Percentiles rank a stretch among this genome's conserved stretches.
These are phyloP conservation scores for Nerophis lumbriciformis DNA, from an alignment of 2,113 vertebrate species.

Conservation along the genomic window DNA sequence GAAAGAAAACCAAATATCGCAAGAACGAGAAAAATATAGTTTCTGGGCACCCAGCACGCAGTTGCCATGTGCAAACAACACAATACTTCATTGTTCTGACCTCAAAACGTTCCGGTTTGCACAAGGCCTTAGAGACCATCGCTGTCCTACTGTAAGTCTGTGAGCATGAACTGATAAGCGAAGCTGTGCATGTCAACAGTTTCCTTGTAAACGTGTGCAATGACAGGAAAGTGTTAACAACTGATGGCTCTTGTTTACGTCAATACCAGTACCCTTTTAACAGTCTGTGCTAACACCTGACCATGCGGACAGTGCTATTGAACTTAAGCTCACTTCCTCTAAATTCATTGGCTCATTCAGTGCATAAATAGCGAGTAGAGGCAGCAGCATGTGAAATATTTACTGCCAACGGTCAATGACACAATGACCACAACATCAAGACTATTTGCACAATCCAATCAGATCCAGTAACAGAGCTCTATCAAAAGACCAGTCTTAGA, in stretches of 20 bases:
- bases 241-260: neutral
- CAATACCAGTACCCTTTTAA: neutral
- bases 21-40: no score
- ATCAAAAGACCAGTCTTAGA: no score
- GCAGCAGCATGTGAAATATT: neutral
- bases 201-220: conserved; percentile 15
- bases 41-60: no score
- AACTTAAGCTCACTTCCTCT: neutral
- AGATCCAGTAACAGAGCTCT: neutral
- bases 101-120: no score
- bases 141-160: no score
- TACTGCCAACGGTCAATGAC: neutral
- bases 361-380: neutral
- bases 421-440: neutral
- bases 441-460: neutral
- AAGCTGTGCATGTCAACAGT: neutral
- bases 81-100: no score
- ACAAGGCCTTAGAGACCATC: no score
- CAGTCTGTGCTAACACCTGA: neutral
- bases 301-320: neutral
- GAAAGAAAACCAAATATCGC: no score
- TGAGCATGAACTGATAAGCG: no score
- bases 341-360: conserved; percentile 2
- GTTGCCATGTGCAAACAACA: no score
- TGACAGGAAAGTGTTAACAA: conserved; percentile 7